These are phyloP conservation scores for Drosophila affinis DNA, from an alignment of 2,888 invertebrate species.

Conservation along the genomic window DNA sequence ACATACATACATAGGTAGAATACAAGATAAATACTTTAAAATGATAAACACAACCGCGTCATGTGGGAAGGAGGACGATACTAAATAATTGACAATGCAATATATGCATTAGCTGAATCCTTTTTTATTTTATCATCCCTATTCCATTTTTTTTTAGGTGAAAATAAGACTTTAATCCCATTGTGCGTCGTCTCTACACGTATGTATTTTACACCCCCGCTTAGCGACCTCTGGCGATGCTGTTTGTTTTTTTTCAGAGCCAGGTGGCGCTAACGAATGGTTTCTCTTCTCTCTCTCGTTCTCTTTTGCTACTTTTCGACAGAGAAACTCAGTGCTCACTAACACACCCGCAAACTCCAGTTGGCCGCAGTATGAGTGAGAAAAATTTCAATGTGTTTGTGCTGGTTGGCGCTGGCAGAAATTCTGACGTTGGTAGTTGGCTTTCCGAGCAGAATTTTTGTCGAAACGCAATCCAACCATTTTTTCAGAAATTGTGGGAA, in stretches of 20 bases:
- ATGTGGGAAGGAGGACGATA: too few relatives aligned
- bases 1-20: too few relatives aligned
- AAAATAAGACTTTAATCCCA: conserved; percentile 18
- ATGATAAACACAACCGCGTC: too few relatives aligned
- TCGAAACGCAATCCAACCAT: conserved; percentile 59
- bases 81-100: too few relatives aligned
- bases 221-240: conserved; percentile 68
- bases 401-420: conserved; percentile 32
- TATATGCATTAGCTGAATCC: too few relatives aligned
- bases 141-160: too few relatives aligned
- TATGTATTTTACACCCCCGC: conserved; percentile 33
- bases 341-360: conserved; percentile 45
- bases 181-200: conserved; percentile 32
- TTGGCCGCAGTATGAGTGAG: conserved; percentile 56
- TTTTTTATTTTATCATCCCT: too few relatives aligned
- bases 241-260: conserved; percentile 24
- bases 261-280: conserved; percentile 55
- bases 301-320: background rate
- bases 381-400: conserved; percentile 63
- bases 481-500: conserved; percentile 12
- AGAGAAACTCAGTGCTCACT: conserved; percentile 41
- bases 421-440: conserved; percentile 11
- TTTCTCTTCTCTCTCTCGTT: conserved; percentile 32
- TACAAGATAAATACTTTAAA: too few relatives aligned
- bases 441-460: conserved; percentile 56